Evolutionary conservation across 1,140 invertebrate species (phyloP).

Genomic region (Trissolcus basalis): DNA sequence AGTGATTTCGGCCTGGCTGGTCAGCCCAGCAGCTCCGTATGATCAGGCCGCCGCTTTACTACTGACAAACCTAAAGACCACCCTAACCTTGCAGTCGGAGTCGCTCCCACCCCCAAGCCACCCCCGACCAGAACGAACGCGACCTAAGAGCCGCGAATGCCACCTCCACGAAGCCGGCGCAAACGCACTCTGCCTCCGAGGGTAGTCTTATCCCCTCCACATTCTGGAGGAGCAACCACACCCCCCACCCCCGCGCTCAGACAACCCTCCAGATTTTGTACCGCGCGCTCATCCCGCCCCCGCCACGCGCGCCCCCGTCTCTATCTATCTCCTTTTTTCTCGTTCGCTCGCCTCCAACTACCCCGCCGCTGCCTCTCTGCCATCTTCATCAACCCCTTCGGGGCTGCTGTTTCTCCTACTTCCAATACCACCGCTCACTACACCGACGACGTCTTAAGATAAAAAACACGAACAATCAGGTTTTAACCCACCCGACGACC

Average conservation of each 20-base stretch:
- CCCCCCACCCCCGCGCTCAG: conserved; percentile 46
- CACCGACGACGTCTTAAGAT: conserved; percentile 69
- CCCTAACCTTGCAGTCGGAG: conserved; percentile 73
- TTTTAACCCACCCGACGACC: conserved; percentile 69
- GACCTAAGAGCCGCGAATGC: conserved; percentile 70
- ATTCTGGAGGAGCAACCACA: conserved; percentile 38
- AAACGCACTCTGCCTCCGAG: conserved; percentile 74
- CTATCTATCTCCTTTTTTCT: conserved; percentile 35
- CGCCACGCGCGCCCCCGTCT: conserved; percentile 42
- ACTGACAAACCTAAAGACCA: conserved; percentile 76
- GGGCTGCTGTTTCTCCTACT: conserved; percentile 57
- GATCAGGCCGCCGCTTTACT: conserved; percentile 77
- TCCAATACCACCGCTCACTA: conserved; percentile 43
- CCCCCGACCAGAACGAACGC: conserved; percentile 53
- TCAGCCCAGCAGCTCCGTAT: conserved; percentile 75
- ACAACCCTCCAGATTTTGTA: conserved; percentile 41
- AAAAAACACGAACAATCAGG: conserved; percentile 74
- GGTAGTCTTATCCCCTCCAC: conserved; percentile 75
- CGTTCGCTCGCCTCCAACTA: conserved; percentile 13
- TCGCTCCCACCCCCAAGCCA: conserved; percentile 62
- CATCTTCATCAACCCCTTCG: conserved; percentile 16
- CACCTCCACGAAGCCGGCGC: conserved; percentile 73
- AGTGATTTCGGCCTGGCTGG: conserved; percentile 74
- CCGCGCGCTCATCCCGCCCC: conserved; percentile 54
- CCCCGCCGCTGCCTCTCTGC: conserved; percentile 7